Evolutionary conservation across 2,797 vertebrate genomes (phyloP), one percentile per base, ranked within the genome.

Genomic region (Catharus ustulatus): DNA sequence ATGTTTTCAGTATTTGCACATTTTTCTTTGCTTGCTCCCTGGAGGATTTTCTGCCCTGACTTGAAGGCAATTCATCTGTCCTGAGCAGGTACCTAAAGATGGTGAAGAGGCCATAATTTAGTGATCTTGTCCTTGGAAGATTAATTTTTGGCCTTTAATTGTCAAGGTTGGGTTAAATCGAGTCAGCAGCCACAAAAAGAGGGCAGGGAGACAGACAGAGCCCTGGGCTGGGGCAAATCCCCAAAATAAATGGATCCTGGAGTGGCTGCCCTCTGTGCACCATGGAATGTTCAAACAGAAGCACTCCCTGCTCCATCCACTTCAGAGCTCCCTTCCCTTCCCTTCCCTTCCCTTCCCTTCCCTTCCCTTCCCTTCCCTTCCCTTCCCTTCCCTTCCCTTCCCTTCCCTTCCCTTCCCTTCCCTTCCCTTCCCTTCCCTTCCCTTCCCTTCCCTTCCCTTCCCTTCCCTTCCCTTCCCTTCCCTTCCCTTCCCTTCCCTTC

Each of bases 81-180:
- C 94, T 87, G 36, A 88, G 89, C 82, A 95, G 95, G 94, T 96
- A 96, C 76, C 96, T 91, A 51, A 49, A 76, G 92, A 96, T 94
- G 90, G 84, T 95, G 96, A 93, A 95, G 59, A 95, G 88, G 15
- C 93, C 87, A 91, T 96, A 96, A 97, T 96, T 97, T 93, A 97
- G 94, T 80, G 63, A 93, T 88, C 94, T 87, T 91, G 94, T 93
- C 75, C 83, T 95, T 64, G 79, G 86, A 96, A 97, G 97, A 98
- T 97, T 95, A 91, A 97, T 96, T 95, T 78, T 85, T 87, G 96
- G 94, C 97, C 94, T 97, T 93, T 67, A 58, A 87, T 94, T 89
- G 92, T 97, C 97, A 81, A 84, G 91, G 95, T 83, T 93, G 97
- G 95, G 95, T 97, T 94, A 94, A 97, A 95, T n/a, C 1, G 15